Percentiles rank a stretch among this genome's conserved stretches.
phyloP scores from a whole-genome alignment of 23 tunicate species.

The Ciona savignyi region DNA sequence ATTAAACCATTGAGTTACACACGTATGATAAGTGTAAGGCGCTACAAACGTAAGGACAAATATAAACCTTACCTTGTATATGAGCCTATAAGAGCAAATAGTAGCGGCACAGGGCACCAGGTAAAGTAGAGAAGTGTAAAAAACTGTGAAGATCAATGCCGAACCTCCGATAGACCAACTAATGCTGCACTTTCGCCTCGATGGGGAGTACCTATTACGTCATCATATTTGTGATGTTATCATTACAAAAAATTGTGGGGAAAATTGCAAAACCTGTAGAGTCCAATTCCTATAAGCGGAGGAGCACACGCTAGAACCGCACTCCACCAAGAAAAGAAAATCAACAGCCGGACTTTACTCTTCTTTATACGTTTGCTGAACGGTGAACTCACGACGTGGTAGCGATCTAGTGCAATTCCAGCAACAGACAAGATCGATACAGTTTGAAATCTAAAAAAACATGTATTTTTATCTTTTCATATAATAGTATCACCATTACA shows the following conservation, averaged over 20 bases:
- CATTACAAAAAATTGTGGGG: not conserved
- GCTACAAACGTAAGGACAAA: too few species aligned
- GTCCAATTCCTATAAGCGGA: slow-evolving; percentile 59
- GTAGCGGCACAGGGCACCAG: slow-evolving; percentile 46
- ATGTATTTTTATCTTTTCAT: not conserved
- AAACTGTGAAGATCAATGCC: slow-evolving; percentile 33
- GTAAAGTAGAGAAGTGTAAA: slow-evolving; percentile 38
- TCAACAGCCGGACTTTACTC: slow-evolving; percentile 28
- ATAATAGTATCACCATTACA: too few species aligned
- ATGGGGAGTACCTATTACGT: slow-evolving; percentile 54
- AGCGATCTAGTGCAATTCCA: slow-evolving; percentile 73
- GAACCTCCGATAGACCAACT: slow-evolving; percentile 56
- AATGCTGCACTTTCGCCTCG: slow-evolving; percentile 35
- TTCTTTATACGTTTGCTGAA: slow-evolving; percentile 49
- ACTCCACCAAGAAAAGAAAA: slow-evolving; percentile 56
- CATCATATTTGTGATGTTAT: not conserved
- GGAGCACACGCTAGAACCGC: slow-evolving; percentile 39
- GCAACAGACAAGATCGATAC: slow-evolving; percentile 64
- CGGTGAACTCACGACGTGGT: slow-evolving; percentile 72
- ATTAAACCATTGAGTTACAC: not conserved
- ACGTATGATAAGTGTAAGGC: not conserved
- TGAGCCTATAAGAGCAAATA: slow-evolving; percentile 19
- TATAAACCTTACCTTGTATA: not conserved
- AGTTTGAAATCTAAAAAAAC: slow-evolving; percentile 50
- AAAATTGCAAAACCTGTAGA: slow-evolving; percentile 40